Evolutionary conservation across 2,888 invertebrate species (phyloP).

Genomic region (Drosophila recens): DNA sequence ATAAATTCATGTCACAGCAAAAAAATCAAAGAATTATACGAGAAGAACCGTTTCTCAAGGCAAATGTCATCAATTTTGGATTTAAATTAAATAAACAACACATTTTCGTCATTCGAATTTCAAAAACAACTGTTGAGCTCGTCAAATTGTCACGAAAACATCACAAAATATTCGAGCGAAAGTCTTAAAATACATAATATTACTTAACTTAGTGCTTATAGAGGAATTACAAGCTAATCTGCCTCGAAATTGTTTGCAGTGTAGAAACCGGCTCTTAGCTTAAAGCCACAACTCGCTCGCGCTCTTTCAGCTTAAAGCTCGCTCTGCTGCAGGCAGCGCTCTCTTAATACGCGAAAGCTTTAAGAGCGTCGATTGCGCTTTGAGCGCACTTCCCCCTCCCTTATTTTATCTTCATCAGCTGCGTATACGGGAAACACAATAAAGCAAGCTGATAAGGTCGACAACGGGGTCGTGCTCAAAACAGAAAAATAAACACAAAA

Average conservation of each 20-base stretch:
- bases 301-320: constrained; percentile 43
- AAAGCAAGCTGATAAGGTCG: constrained; percentile 51
- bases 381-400: background rate
- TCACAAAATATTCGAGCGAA: constrained; percentile 29
- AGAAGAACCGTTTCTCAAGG: constrained; percentile 29
- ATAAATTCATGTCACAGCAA: constrained; percentile 60
- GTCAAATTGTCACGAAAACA: constrained; percentile 45
- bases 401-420: constrained; percentile 41
- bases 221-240: constrained; percentile 16
- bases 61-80: constrained; percentile 63
- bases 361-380: constrained; percentile 21
- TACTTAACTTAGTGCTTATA: constrained; percentile 25
- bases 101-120: constrained; percentile 44
- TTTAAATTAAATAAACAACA: constrained; percentile 74
- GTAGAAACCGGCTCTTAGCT: constrained; percentile 24
- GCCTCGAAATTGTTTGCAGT: constrained; percentile 35
- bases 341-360: constrained; percentile 35
- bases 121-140: constrained; percentile 55
- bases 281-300: constrained; percentile 32
- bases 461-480: constrained; percentile 8
- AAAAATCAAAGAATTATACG: constrained; percentile 42
- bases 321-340: constrained; percentile 37
- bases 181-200: constrained; percentile 11
- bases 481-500: background rate
- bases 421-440: constrained; percentile 32